Evolutionary conservation across 2,888 invertebrate genomes (phyloP).

Genomic region (Sicus ferrugineus): DNA sequence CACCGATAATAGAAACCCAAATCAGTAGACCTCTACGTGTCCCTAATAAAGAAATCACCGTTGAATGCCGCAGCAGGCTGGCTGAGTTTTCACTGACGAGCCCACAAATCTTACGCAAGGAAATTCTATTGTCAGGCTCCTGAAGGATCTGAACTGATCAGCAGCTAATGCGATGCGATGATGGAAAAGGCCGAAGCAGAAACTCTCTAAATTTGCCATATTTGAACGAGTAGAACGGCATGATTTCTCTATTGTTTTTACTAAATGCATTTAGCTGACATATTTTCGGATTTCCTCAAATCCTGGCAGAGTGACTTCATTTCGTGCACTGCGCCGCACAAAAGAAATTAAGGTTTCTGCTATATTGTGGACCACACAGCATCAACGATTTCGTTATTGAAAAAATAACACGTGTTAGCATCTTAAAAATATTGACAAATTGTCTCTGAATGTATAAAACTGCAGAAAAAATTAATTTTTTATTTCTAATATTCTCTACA

Average conservation of each 20-base stretch:
- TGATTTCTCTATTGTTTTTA: not conserved
- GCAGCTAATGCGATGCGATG: not conserved
- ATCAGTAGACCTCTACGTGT: not conserved
- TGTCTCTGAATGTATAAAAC: too few species aligned
- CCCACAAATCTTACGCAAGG: slow-evolving; percentile 16
- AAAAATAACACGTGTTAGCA: too few species aligned
- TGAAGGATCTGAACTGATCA: not conserved
- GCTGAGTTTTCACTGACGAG: slow-evolving; percentile 8
- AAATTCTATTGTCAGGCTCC: not conserved
- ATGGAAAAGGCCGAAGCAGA: not conserved
- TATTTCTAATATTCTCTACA: too few species aligned
- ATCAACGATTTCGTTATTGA: too few species aligned
- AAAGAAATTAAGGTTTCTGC: too few species aligned
- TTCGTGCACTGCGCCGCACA: too few species aligned
- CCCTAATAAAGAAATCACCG: slow-evolving; percentile 1
- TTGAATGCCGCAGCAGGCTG: slow-evolving; percentile 27
- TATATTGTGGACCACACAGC: too few species aligned
- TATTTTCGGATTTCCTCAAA: not conserved
- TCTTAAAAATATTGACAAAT: too few species aligned
- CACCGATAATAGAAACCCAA: not conserved
- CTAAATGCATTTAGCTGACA: slow-evolving; percentile 5
- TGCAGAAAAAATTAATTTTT: too few species aligned
- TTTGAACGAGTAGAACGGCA: not conserved
- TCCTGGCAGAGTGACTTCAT: not conserved
- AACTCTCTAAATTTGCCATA: not conserved